Conservation (phyloP, 2,888 invertebrate species). For the Nomada ruficornis region DNA sequence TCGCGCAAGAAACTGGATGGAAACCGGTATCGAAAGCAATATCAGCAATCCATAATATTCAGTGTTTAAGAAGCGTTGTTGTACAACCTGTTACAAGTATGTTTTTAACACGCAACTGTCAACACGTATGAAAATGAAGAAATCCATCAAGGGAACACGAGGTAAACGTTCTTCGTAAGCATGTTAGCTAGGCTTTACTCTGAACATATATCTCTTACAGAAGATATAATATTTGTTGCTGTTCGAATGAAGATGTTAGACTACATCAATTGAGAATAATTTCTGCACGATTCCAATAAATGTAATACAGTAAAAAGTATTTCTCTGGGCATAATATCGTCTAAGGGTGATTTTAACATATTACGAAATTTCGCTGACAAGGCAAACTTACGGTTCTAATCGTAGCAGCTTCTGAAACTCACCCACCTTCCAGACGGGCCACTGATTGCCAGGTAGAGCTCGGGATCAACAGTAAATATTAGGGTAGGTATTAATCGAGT, state of each 20-base stretch:
- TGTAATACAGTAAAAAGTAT: too few species aligned
- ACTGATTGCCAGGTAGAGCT: slow-evolving; percentile 17
- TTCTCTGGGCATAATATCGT: too few species aligned
- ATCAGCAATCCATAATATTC: neutral
- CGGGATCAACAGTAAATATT: slow-evolving; percentile 24
- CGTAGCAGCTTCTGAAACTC: neutral
- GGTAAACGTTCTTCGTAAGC: neutral
- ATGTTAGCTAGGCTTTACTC: slow-evolving; percentile 5
- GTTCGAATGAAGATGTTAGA: too few species aligned
- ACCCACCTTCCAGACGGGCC: slow-evolving; percentile 1
- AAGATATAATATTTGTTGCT: neutral
- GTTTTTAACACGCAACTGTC: neutral
- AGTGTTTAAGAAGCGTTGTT: neutral
- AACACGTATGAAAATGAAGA: too few species aligned
- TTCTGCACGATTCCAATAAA: too few species aligned
- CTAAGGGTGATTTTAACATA: neutral
- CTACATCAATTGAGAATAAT: too few species aligned
- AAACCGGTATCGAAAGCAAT: neutral
- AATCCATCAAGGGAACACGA: too few species aligned
- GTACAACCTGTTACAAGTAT: neutral
- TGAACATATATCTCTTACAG: neutral
- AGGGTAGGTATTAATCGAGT: slow-evolving; percentile 45
- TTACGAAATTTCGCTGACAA: neutral
- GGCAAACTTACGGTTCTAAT: neutral
- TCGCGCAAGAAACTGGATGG: neutral